phyloP scores from a whole-genome alignment of 2,888 invertebrate genomes.

The Hypena proboscidalis region DNA sequence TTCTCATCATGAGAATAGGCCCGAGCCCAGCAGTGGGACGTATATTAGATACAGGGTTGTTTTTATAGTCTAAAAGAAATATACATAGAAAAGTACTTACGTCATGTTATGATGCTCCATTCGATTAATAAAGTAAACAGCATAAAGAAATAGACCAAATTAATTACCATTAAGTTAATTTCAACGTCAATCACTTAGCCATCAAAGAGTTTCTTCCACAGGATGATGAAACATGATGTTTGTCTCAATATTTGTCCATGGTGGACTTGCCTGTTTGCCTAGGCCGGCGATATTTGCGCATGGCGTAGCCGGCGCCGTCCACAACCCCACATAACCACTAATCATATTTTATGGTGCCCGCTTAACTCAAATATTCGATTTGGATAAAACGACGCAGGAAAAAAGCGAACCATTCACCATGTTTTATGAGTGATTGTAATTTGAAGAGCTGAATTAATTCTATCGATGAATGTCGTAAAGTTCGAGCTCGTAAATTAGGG shows the following conservation, averaged over 20 bases:
- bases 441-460: slow-evolving; percentile 38
- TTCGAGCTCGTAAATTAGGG: slow-evolving; percentile 26
- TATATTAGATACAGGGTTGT: too few species aligned
- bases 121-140: too few species aligned
- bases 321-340: slow-evolving; percentile 67
- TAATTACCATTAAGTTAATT: too few species aligned
- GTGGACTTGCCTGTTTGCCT: slow-evolving; percentile 60
- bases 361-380: slow-evolving; percentile 70
- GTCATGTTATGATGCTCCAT: too few species aligned
- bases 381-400: slow-evolving; percentile 67
- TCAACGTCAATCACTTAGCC: too few species aligned
- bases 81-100: too few species aligned
- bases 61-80: too few species aligned
- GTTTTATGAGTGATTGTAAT: slow-evolving; percentile 42
- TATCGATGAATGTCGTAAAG: slow-evolving; percentile 31
- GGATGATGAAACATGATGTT: slow-evolving; percentile 45
- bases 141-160: too few species aligned
- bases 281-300: slow-evolving; percentile 66
- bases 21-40: too few species aligned
- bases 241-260: slow-evolving; percentile 64
- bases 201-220: slow-evolving; percentile 26
- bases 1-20: too few species aligned
- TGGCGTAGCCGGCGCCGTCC: slow-evolving; percentile 61
- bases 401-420: slow-evolving; percentile 43
- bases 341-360: slow-evolving; percentile 80